Percentiles rank a stretch among this genome's conserved stretches.
Evolutionary conservation across 2,113 vertebrate species (phyloP).

Genomic region (Engraulis encrasicolus): DNA sequence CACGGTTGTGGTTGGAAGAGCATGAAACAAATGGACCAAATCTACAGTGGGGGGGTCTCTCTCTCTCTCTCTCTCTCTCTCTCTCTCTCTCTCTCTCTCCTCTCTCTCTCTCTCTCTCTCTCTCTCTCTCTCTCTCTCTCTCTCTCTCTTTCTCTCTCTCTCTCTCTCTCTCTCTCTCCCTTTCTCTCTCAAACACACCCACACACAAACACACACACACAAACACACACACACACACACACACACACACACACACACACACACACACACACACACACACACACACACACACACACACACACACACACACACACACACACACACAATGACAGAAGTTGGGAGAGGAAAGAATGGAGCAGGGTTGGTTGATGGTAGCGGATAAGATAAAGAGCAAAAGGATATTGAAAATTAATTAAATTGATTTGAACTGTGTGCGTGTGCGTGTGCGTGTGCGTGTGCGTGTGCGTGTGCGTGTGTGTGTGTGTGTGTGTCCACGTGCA

Average conservation of each 20-base stretch:
- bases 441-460: not conserved
- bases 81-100: no score
- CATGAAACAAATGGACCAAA: not conserved
- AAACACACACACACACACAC: no score
- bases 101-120: no score
- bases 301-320: not conserved
- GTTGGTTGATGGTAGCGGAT: not conserved
- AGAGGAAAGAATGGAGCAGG: not conserved
- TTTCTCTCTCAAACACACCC: no score
- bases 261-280: no score
- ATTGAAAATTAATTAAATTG: not conserved
- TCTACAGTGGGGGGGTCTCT: not conserved
- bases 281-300: no score
- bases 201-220: no score
- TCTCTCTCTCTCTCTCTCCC: no score
- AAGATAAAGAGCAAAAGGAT: not conserved
- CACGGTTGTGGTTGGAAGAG: not conserved
- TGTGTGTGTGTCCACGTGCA: not conserved
- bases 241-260: no score
- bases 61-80: no score
- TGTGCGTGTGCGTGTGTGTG: not conserved
- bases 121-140: no score
- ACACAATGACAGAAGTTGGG: not conserved
- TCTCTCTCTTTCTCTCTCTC: no score
- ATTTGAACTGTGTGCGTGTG: not conserved